phyloP scores from a whole-genome alignment of 2,888 invertebrate species.

The Lasioglossum villosulum region DNA sequence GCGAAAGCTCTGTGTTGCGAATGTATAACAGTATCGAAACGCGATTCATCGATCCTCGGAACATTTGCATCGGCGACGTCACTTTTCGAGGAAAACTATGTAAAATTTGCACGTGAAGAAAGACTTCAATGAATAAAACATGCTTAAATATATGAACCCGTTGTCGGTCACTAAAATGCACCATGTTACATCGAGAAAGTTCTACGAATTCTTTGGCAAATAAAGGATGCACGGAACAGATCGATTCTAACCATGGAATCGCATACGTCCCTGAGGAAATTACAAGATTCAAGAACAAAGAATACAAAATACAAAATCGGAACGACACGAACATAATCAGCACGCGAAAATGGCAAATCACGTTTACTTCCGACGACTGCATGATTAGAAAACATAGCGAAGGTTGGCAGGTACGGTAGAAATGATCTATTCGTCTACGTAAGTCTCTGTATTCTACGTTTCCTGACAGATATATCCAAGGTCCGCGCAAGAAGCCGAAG shows the following conservation, averaged over 20 bases:
- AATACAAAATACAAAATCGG: background rate
- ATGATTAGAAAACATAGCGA: constrained; percentile 49
- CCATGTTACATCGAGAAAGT: constrained; percentile 26
- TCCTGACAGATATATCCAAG: constrained; percentile 52
- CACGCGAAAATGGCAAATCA: constrained; percentile 63
- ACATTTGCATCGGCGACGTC: background rate
- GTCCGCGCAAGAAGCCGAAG: background rate
- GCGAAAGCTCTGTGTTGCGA: background rate
- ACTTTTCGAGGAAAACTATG: constrained; percentile 8
- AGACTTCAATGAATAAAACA: constrained; percentile 33
- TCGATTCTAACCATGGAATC: constrained; percentile 27
- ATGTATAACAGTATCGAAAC: constrained; percentile 36
- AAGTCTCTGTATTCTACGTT: constrained; percentile 3
- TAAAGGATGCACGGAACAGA: background rate
- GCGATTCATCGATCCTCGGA: constrained; percentile 31
- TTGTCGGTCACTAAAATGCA: background rate
- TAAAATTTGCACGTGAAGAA: constrained; percentile 34
- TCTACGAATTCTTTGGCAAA: background rate
- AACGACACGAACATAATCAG: constrained; percentile 11
- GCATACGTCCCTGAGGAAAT: background rate
- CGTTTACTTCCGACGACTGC: constrained; percentile 60
- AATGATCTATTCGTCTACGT: constrained; percentile 3
- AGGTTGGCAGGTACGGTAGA: constrained; percentile 63
- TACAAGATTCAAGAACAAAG: background rate
- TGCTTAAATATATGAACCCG: constrained; percentile 25